Evolutionary conservation across 1,140 invertebrate species (phyloP).

Genomic region (Lamellibrachia luymesi): DNA sequence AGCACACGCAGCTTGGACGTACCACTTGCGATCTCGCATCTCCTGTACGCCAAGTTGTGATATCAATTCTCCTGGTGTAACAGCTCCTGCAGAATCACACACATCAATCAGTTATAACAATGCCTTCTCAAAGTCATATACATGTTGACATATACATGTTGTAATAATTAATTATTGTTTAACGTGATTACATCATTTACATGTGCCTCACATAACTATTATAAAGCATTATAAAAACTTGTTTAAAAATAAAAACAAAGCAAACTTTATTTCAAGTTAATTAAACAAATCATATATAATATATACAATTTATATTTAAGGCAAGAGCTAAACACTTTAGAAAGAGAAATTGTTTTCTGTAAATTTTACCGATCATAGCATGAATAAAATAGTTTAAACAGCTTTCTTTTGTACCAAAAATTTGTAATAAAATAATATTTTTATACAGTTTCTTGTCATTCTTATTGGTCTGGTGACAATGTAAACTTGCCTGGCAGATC

Average conservation of each 20-base stretch:
- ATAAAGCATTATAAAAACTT: neutral
- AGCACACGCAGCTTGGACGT: constrained; percentile 43
- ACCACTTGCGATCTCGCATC: constrained; percentile 42
- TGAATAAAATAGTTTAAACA: no score
- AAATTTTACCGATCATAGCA: no score
- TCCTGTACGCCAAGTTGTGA: constrained; percentile 30
- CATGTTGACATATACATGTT: neutral
- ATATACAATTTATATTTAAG: no score
- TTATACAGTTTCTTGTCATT: no score
- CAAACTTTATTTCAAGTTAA: neutral
- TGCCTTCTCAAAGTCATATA: neutral
- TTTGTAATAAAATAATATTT: no score
- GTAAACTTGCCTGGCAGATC: constrained; percentile 30
- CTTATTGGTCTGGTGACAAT: neutral
- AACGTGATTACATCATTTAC: neutral
- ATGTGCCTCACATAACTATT: constrained; percentile 10
- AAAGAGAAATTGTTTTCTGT: no score
- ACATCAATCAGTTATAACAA: neutral
- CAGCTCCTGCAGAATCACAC: constrained; percentile 33
- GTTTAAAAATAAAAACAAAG: constrained; percentile 5
- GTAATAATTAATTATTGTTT: neutral
- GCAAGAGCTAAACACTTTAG: no score
- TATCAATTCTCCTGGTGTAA: constrained; percentile 33
- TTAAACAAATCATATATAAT: neutral
- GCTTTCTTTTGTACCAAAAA: no score